These are phyloP conservation scores for Mystacornis crossleyi DNA, from an alignment of 2,113 vertebrate genomes.

Conservation along the genomic window DNA sequence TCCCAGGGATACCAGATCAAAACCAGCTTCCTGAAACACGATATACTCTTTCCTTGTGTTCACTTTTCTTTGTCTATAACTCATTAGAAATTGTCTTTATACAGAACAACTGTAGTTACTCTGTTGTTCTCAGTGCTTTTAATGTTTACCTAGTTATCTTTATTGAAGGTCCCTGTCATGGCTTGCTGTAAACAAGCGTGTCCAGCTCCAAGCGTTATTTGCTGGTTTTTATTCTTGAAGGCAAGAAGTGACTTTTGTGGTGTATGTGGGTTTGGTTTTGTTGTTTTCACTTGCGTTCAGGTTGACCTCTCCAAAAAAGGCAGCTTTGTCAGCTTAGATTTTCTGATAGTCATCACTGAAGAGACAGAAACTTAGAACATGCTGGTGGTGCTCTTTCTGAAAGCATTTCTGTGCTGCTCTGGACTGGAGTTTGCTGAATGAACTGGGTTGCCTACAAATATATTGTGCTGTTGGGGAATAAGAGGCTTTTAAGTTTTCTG, in stretches of 20 bases:
- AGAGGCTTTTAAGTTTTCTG: neutral
- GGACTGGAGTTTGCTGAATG: neutral
- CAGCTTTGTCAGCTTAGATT: neutral
- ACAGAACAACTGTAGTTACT: neutral
- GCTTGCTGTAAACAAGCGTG: neutral
- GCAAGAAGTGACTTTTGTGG: neutral
- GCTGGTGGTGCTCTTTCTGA: neutral
- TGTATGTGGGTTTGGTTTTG: neutral
- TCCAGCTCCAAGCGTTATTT: neutral
- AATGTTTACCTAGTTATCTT: neutral
- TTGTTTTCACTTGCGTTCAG: neutral
- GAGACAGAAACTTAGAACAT: neutral
- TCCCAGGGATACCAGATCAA: neutral
- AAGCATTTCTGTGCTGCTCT: neutral
- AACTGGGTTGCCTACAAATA: neutral
- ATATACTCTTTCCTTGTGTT: neutral
- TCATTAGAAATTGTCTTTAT: neutral
- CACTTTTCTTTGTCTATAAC: neutral
- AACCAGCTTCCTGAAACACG: neutral
- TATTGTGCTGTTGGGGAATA: neutral
- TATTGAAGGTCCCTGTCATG: neutral
- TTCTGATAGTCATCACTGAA: neutral
- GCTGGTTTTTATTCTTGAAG: neutral
- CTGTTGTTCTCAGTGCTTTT: neutral
- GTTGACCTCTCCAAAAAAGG: conserved; percentile 4